These are phyloP conservation scores for Crenichthys baileyi DNA, from an alignment of 2,797 vertebrate genomes.

Conservation along the genomic window DNA sequence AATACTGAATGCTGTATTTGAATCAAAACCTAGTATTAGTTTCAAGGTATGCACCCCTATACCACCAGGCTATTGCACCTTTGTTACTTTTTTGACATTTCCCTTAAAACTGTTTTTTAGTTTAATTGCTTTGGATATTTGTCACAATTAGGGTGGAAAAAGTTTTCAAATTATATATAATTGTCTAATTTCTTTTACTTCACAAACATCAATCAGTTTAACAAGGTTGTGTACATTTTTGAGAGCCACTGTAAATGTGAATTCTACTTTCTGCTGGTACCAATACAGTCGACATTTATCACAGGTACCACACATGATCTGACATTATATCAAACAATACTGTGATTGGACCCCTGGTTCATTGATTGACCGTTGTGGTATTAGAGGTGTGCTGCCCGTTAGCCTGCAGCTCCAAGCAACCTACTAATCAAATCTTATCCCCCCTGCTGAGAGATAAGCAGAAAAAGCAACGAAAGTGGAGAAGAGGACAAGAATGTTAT, in stretches of 20 bases:
- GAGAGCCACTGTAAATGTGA: not conserved
- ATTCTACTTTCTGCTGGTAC: not conserved
- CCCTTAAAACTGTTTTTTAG: too few species aligned
- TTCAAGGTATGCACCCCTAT: not conserved
- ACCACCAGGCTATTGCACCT: not conserved
- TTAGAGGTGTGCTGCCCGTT: constrained; percentile 77
- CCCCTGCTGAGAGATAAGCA: constrained; percentile 67
- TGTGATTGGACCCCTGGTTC: constrained; percentile 59
- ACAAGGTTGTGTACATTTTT: not conserved
- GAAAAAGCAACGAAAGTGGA: constrained; percentile 39
- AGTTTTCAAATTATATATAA: not conserved
- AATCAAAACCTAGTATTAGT: not conserved
- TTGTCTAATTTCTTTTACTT: not conserved
- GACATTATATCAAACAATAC: constrained; percentile 41
- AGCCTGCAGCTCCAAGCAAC: constrained; percentile 66
- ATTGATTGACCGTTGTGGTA: constrained; percentile 81
- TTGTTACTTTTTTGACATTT: not conserved
- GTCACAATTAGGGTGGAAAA: not conserved
- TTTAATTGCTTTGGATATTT: too few species aligned
- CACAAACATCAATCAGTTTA: not conserved
- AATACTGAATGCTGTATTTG: not conserved
- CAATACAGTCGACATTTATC: constrained; percentile 20
- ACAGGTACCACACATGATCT: constrained; percentile 37
- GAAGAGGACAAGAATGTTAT: constrained; percentile 61
- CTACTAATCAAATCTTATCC: constrained; percentile 80